Base-by-base conservation (phyloP, 2,797 vertebrate species). In the Tarsius wallacei region DNA sequence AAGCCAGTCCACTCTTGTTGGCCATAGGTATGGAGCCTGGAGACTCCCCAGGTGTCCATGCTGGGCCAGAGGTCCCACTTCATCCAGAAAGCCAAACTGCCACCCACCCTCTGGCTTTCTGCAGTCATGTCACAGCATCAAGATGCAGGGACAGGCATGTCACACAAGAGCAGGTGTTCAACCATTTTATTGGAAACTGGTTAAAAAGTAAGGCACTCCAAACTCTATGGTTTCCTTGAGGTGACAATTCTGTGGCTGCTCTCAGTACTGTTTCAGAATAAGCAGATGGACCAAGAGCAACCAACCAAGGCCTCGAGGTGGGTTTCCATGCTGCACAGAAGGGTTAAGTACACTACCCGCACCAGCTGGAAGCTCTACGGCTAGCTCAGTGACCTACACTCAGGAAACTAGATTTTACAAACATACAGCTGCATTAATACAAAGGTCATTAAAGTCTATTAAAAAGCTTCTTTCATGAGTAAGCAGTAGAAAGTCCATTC, bases 181-280 rank as follows among this genome's bases (percentile, higher is more conserved):
- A 36, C 16, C 2, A 11, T 70, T 94, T 96, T 95, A 88, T 70
- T 97, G 88, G 68, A 93, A 85, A 74, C 4, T 36, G 59, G 68
- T 91, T 96, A 88, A 87, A 93, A 87, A 74, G 61, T 49, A 96
- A 97, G 94, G 95, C 91, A 97, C 96, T 76, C 53, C 70, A 90
- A 84, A 64, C 47, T 7, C 47, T 22, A 59, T 0, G 55, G 90
- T 63, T 63, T 85, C 28, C 36, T 26, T 64, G 74, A 90, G 81
- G 55, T 77, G 71, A 63, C 2, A 66, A 15, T 21, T 77, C 51
- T 83, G 71, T 33, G 61, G 36, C 57, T 91, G 76, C n/a, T 66
- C 36, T 78, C 31, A 31, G 12, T 4, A 0, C 47, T 68, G n/a
- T 42, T 47, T 66, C 36, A 73, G 78, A 95, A 63, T 42, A 49